Conservation (phyloP, 1,140 invertebrate species). For the Zaprionus ghesquierei region DNA sequence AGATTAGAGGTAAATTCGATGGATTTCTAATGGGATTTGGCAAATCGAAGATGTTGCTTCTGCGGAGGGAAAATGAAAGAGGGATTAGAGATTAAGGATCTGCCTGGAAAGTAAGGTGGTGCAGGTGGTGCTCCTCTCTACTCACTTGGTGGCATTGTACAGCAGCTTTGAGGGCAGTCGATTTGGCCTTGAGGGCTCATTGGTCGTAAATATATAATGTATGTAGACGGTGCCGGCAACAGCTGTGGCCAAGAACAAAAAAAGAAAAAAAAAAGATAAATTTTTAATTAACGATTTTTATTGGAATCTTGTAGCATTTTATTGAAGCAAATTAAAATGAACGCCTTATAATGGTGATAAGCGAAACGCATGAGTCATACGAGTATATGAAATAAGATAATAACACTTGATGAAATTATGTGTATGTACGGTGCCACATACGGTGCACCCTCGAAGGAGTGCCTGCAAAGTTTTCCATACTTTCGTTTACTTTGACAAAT, state of each 20-base stretch:
- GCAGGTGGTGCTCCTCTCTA: conserved; percentile 49
- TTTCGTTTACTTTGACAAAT: background rate
- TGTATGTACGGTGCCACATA: background rate
- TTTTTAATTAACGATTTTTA: conserved; percentile 25
- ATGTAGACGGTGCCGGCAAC: conserved; percentile 77
- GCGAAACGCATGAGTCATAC: background rate
- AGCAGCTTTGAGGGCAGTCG: conserved; percentile 73
- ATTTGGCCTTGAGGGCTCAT: conserved; percentile 68
- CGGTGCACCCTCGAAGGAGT: background rate
- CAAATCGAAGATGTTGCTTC: conserved; percentile 78
- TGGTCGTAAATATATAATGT: conserved; percentile 79
- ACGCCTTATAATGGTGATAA: background rate
- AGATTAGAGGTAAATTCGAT: conserved; percentile 87
- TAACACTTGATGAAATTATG: background rate
- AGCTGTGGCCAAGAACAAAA: conserved; percentile 50
- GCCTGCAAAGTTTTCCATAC: background rate
- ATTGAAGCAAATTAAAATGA: conserved; percentile 1
- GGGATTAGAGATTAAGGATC: background rate
- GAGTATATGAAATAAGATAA: background rate
- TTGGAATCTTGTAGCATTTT: background rate
- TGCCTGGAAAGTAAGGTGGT: background rate
- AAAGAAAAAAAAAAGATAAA: conserved; percentile 33
- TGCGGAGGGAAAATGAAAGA: conserved; percentile 27
- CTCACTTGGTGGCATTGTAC: conserved; percentile 82
- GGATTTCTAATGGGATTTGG: conserved; percentile 81